Percentiles rank a stretch among this genome's conserved stretches.
Conservation (phyloP, 2,888 invertebrate species). For the Drosophila eohydei region DNA sequence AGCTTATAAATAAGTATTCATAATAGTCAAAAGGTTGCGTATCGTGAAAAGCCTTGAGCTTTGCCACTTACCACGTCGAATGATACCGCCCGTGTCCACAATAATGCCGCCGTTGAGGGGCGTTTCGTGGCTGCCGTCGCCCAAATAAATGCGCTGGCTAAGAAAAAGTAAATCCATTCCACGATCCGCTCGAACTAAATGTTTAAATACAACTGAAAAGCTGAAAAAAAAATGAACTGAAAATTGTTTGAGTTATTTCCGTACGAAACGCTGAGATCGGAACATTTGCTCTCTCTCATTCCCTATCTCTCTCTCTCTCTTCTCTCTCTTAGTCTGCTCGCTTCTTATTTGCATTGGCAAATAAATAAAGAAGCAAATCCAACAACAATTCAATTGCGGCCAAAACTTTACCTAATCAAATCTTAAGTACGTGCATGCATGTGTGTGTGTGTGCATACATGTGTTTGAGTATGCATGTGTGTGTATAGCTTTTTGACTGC, state of each 20-base stretch:
- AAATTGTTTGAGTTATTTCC: constrained; percentile 31
- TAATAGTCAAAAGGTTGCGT: constrained; percentile 13
- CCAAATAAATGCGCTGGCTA: constrained; percentile 86
- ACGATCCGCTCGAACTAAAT: constrained; percentile 16
- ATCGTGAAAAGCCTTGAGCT: constrained; percentile 6
- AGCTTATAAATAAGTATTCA: constrained; percentile 15
- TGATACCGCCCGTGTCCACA: constrained; percentile 86
- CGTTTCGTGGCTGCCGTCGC: constrained; percentile 81
- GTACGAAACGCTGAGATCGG: constrained; percentile 18
- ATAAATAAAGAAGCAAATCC: constrained; percentile 7
- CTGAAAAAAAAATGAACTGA: constrained; percentile 6
- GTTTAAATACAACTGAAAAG: constrained; percentile 33
- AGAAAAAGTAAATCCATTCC: constrained; percentile 84
- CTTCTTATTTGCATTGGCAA: constrained; percentile 9
- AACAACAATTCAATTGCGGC: constrained; percentile 21
- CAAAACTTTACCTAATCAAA: constrained; percentile 22
- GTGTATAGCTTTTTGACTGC: not conserved
- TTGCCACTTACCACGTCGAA: constrained; percentile 80
- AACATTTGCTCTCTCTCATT: not conserved
- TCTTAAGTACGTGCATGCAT: not conserved
- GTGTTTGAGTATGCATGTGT: not conserved
- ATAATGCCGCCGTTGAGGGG: constrained; percentile 87
- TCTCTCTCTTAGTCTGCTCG: not conserved
- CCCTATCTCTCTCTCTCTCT: not conserved
- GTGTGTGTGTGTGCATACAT: not conserved